phyloP scores from a whole-genome alignment of 1,140 invertebrate species.

The Sarcophaga bullata region DNA sequence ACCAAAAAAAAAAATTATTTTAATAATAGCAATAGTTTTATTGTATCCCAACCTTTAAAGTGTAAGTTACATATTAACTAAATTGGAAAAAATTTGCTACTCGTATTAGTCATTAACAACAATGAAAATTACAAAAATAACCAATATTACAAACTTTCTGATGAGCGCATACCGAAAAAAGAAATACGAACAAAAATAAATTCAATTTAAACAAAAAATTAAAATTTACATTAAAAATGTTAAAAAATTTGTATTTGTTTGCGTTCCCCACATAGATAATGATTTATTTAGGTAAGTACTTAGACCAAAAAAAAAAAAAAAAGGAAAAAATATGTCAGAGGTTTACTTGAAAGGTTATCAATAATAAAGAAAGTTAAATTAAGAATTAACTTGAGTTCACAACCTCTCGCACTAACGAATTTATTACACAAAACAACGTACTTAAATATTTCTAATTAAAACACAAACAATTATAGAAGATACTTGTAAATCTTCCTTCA shows the following conservation, averaged over 20 bases:
- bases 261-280: neutral
- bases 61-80: neutral
- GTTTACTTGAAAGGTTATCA: too few relatives aligned
- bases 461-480: neutral
- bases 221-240: neutral
- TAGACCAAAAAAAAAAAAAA: neutral
- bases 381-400: neutral
- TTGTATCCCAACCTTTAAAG: slow-evolving; percentile 15
- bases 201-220: slow-evolving; percentile 29
- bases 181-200: slow-evolving; percentile 26
- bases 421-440: neutral
- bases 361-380: too few relatives aligned
- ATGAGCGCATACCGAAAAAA: slow-evolving; percentile 23
- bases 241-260: neutral
- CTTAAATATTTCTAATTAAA: neutral
- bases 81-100: slow-evolving; percentile 7
- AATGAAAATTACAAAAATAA: neutral
- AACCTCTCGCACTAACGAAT: slow-evolving; percentile 17
- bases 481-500: neutral
- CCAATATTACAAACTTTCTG: slow-evolving; percentile 32
- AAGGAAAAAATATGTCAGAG: too few relatives aligned
- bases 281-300: neutral
- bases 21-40: slow-evolving; percentile 28
- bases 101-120: slow-evolving; percentile 28
- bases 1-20: neutral